These are phyloP conservation scores for Arvicanthis niloticus DNA, from an alignment of 2,113 vertebrate species.

Conservation along the genomic window DNA sequence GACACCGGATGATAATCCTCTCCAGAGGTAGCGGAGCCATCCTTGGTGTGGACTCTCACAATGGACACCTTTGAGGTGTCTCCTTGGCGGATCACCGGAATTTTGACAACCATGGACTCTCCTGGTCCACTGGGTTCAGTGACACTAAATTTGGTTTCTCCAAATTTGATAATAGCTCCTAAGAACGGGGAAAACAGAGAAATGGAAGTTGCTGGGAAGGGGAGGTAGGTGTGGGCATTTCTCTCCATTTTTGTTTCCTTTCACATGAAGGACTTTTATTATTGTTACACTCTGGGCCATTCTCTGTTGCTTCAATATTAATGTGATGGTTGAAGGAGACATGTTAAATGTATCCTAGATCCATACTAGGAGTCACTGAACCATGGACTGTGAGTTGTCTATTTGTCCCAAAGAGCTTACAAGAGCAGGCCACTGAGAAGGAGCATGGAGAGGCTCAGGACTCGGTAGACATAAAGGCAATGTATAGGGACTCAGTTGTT, in stretches of 20 bases:
- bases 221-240: too few species aligned
- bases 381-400: accelerated
- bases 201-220: not conserved
- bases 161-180: constrained; percentile 95
- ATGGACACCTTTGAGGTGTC: constrained; percentile 95
- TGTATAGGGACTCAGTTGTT: not conserved
- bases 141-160: constrained; percentile 91
- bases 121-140: constrained; percentile 92
- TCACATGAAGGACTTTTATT: not conserved
- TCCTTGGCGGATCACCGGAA: constrained; percentile 94
- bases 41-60: constrained; percentile 96
- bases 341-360: accelerated
- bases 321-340: not conserved
- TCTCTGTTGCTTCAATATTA: not conserved
- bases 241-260: not conserved
- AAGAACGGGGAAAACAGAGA: constrained; percentile 71
- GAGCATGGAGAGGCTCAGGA: not conserved
- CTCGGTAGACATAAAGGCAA: not conserved
- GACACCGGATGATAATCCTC: constrained; percentile 96
- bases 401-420: not conserved
- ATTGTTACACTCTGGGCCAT: not conserved
- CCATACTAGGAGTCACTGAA: not conserved
- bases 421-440: not conserved
- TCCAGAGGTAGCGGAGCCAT: constrained; percentile 95
- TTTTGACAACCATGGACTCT: constrained; percentile 88